Base-by-base conservation (phyloP, 35 echinoderm and acorn worm species). In the Ophioderma brevispina region DNA sequence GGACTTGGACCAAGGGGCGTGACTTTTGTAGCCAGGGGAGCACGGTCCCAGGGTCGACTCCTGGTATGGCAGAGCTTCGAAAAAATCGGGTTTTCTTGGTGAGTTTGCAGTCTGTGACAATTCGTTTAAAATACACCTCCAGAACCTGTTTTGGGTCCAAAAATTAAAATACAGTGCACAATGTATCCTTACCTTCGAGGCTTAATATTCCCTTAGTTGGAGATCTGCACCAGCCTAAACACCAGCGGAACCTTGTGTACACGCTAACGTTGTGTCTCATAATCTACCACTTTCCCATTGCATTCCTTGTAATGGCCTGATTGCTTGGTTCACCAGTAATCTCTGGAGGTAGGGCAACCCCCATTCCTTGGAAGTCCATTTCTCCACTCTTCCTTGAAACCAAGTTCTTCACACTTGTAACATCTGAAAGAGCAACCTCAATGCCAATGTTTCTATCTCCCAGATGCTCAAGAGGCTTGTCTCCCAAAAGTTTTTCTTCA, bases 211-310 rank as follows among this genome's bases (percentile, higher is more conserved):
- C n/a, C n/a, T 8, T 30, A 15, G 17, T 2, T 6, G 17, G 17
- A 8, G 17, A 8, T 70, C 3, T 30, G n/a, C 59, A 87, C 96
- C 96, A 98, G 2, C 80, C 91, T 17, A 87, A n/a, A 89, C 50
- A 98, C 34, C 35, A 98, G 92, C 38, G 85, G 78, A 33, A 92
- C 81, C 77, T 92, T 91, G 37, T 88, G 76, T n/a, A 88, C 28
- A 31, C 92, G 89, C 19, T 89, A 86, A 0, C 91, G 39, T 3
- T 83, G 80, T 38, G 90, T 89, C 50, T 98, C 96, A 87, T 85
- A 98, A 46, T 98, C 89, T 23, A 94, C 92, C 46, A 98, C 86
- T 91, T 88, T 76, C 96, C 89, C 55, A 94, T 89, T 0, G 92
- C 78, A 94, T 86, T 13, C 91, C 92, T 13, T 81, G 83, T 19